Evolutionary conservation across 2,797 vertebrate species (phyloP).

Genomic region (Gymnocypris eckloni): DNA sequence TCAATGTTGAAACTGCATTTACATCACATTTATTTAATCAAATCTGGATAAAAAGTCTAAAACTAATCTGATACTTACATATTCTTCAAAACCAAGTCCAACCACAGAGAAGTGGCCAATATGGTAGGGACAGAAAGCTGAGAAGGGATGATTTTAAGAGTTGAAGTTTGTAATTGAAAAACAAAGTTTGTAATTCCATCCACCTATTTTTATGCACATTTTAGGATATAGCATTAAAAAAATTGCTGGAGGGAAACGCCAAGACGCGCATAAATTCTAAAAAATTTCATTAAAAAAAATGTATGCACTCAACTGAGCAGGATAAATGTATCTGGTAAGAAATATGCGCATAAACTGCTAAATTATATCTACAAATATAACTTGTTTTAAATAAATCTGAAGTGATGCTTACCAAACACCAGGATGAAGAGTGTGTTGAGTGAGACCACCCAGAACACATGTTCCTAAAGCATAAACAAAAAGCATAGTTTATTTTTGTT

Average conservation of each 20-base stretch:
- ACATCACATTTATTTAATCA: neutral
- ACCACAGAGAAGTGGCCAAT: constrained; percentile 98
- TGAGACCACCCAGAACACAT: constrained; percentile 99
- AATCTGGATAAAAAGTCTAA: neutral
- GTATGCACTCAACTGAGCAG: too few relatives aligned
- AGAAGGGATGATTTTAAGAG: constrained; percentile 42
- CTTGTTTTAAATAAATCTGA: neutral
- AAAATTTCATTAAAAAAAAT: too few relatives aligned
- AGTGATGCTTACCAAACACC: constrained; percentile 90
- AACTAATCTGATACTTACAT: constrained; percentile 82
- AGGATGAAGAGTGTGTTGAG: constrained; percentile 98
- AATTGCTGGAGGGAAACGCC: too few relatives aligned
- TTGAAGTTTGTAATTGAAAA: neutral
- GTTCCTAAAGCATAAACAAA: constrained; percentile 82
- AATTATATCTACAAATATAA: neutral
- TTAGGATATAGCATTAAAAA: neutral
- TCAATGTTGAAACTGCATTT: neutral
- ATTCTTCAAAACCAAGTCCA: constrained; percentile 95
- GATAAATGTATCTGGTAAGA: too few relatives aligned
- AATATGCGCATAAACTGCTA: too few relatives aligned
- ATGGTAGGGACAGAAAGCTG: constrained; percentile 99
- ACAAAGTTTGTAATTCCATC: neutral
- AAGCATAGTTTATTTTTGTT: neutral
- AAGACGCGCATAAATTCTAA: too few relatives aligned
- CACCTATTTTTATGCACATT: neutral